Evolutionary conservation across 53 echinoderm and acorn worm species (phyloP).

Genomic region (Holothuria leucospilota): DNA sequence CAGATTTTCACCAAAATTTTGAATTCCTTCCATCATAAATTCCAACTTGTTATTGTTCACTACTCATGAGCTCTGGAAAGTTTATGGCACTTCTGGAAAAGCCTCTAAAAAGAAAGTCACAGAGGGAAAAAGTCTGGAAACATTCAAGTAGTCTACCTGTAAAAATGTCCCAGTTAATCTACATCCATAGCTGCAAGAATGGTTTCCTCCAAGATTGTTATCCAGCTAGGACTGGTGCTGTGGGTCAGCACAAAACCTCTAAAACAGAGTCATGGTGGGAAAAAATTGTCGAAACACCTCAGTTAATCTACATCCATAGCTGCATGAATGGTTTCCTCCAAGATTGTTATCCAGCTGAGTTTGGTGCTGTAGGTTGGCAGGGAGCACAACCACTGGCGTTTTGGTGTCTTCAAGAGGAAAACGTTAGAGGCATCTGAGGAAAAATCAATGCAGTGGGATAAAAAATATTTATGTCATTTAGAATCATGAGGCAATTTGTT

Average conservation of each 20-base stretch:
- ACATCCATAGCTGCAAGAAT: slow-evolving; percentile 79
- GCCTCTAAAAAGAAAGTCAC: no score
- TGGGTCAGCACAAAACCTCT: slow-evolving; percentile 69
- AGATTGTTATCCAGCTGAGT: slow-evolving; percentile 72
- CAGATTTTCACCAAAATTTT: no score
- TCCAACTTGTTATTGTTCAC: no score
- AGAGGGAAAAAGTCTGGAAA: no score
- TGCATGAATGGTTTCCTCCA: slow-evolving; percentile 83
- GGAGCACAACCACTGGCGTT: slow-evolving; percentile 87
- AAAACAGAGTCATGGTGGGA: no score
- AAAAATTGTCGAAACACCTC: no score
- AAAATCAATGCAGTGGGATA: not conserved
- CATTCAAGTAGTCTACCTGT: no score
- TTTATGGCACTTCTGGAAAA: no score
- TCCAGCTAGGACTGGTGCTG: slow-evolving; percentile 69
- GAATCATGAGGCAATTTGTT: not conserved
- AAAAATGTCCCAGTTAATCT: slow-evolving; percentile 18
- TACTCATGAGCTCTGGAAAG: no score
- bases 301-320: slow-evolving; percentile 78
- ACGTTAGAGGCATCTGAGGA: slow-evolving; percentile 76
- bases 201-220: slow-evolving; percentile 78
- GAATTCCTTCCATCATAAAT: no score
- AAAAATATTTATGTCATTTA: not conserved
- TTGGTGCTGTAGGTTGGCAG: slow-evolving; percentile 77
- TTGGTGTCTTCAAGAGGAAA: slow-evolving; percentile 83